Conservation (phyloP, 2,797 vertebrate genomes). For the Champsocephalus esox region DNA sequence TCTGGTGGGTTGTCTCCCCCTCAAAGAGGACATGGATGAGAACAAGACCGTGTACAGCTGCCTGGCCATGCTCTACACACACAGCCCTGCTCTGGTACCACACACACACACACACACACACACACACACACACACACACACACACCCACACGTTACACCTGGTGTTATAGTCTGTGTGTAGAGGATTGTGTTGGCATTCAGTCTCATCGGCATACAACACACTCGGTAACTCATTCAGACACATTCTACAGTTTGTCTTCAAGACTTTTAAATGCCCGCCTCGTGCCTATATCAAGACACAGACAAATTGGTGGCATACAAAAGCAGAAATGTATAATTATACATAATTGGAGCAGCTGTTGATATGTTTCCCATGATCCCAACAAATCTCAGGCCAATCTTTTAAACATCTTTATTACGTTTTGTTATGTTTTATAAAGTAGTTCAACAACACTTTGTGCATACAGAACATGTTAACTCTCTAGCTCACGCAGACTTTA, state of each 20-base stretch:
- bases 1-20: conserved; percentile 85
- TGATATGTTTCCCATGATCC: neutral
- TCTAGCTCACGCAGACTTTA: neutral
- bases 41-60: conserved; percentile 89
- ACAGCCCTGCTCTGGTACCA: conserved; percentile 77
- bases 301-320: neutral
- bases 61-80: conserved; percentile 86
- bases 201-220: neutral
- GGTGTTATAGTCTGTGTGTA: neutral
- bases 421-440: conserved; percentile 18
- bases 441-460: neutral
- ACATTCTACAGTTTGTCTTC: neutral
- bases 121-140: too few species aligned
- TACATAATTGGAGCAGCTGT: neutral
- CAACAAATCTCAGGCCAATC: neutral
- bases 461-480: neutral
- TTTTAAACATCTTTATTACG: conserved; percentile 9
- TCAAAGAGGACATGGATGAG: conserved; percentile 92
- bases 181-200: neutral
- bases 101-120: neutral
- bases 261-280: too few species aligned
- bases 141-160: neutral
- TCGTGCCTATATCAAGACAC: neutral
- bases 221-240: neutral
- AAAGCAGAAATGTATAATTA: neutral